Evolutionary conservation across 2,113 vertebrate species (phyloP), one percentile per base, ranked within the genome.

Genomic region (Laterallus jamaicensis): DNA sequence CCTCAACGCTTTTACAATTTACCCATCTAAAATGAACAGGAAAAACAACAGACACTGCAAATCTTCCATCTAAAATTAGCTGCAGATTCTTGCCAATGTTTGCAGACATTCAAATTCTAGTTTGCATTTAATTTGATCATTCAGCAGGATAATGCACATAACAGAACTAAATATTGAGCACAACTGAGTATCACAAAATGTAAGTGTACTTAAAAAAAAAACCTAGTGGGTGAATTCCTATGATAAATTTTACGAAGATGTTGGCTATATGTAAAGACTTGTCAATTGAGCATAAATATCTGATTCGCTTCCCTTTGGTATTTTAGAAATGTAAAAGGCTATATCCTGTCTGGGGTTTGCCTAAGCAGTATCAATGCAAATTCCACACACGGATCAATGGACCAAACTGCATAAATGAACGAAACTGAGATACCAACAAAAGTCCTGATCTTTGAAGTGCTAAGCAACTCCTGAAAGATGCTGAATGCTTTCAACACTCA

Each of bases 61-160:
- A 98, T 98, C 98, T 98, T 98, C 97, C 94, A 90, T 98, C 98
- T 98, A 98, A 98, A 98, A 98, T 98, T 98, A 98, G 98, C 97
- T 98, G 97, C 97, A 98, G 98, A 98, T 98, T 97, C 98, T 97
- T 98, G 98, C 98, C 98, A 98, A 98, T 98, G 97, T 98, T 98
- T 98, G 98, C 97, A 98, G 98, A 98, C 98, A 97, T 98, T 98
- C 97, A 98, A 97, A 98, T 98, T 98, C 98, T 98, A 98, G 98
- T 98, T 98, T 98, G 98, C 98, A 98, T 98, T 98, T 98, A 97
- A 98, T 98, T 98, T 98, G 97, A 98, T 98, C 97, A 97, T 98
- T 98, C 98, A 98, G 97, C 97, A 97, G 97, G 97, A 98, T 98
- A 98, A 98, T 98, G 98, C 97, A 98, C 98, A 98, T 97, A 98